phyloP scores from a whole-genome alignment of 2,797 vertebrate genomes.

The Podargus strigoides region DNA sequence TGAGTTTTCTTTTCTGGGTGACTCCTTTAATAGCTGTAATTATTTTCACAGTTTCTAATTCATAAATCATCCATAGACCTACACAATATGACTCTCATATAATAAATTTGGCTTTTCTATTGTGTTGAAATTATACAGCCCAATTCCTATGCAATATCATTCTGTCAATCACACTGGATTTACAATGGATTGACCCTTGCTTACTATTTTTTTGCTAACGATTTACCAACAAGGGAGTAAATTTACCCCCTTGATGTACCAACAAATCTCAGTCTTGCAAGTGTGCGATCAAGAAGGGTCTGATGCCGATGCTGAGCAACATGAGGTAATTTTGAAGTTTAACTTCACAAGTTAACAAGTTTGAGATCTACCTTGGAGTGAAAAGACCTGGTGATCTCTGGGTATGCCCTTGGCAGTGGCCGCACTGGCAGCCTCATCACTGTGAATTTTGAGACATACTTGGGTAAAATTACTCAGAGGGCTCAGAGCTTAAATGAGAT shows the following conservation, averaged over 20 bases:
- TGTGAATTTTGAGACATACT: neutral
- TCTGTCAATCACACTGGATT: neutral
- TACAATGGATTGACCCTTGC: neutral
- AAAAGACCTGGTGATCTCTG: neutral
- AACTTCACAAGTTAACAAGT: neutral
- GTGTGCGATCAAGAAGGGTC: neutral
- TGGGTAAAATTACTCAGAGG: neutral
- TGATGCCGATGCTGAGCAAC: neutral
- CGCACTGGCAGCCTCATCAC: neutral
- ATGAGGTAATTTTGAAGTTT: neutral
- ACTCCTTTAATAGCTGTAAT: neutral
- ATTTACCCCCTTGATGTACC: no score
- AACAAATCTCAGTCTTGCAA: neutral
- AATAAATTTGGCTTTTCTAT: neutral
- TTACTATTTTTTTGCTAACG: neutral
- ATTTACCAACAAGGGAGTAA: neutral
- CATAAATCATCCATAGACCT: neutral
- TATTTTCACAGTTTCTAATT: constrained; percentile 8
- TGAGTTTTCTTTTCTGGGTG: neutral
- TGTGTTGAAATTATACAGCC: neutral
- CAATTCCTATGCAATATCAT: neutral
- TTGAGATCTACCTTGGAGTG: neutral
- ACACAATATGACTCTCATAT: neutral
- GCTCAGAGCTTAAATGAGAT: neutral
- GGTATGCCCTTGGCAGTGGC: neutral